Base-by-base conservation (phyloP, 2,888 invertebrate species). In the Agrotis segetum region DNA sequence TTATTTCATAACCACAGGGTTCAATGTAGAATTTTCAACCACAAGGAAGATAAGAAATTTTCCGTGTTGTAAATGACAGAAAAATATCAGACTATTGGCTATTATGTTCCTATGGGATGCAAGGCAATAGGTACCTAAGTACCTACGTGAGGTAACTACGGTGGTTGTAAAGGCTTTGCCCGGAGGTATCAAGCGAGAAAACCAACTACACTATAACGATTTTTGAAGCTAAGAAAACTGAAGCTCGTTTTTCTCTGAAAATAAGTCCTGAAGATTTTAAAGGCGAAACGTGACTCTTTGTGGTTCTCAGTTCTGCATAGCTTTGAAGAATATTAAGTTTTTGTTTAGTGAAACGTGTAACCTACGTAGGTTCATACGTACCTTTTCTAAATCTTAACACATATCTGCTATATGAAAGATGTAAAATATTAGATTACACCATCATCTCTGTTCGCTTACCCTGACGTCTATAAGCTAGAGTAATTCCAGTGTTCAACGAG, bases 61-160 rank as follows among this genome's bases (percentile, higher is more conserved):
- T 47, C 50, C 29, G 14, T 65, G 21, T 50, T 68, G 34, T 53
- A 68, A 75, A 76, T 80, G 69, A 59, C 49, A 69, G 66, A 67
- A 76, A 79, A 79, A 76, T 66, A 71, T 56, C 47, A 40, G 40
- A 50, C 16, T 56, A 79, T 66, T 55, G 21, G 29, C 55, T 59
- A 34, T 78, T 69, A 74, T 61, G 34, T 61, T 47, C 46, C 44
- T 14, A 14, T 19, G 17, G 78, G 60, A 60, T 47, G 16, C 19
- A 46, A 50, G 16, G 49, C 44, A 69, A 69, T 24, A 11, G 76
- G 40, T 59, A 53, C 67, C n/a, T 68, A 62, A 16, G 49, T 61
- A 58, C 13, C 44, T n/a, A 49, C 40, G 40, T 61, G 44, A 56
- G 24, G 66, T 50, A 47, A 66, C 66, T 24, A 17, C 24, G 29